phyloP scores from a whole-genome alignment of 2,797 vertebrate genomes.

The Hafferia zeledoni region DNA sequence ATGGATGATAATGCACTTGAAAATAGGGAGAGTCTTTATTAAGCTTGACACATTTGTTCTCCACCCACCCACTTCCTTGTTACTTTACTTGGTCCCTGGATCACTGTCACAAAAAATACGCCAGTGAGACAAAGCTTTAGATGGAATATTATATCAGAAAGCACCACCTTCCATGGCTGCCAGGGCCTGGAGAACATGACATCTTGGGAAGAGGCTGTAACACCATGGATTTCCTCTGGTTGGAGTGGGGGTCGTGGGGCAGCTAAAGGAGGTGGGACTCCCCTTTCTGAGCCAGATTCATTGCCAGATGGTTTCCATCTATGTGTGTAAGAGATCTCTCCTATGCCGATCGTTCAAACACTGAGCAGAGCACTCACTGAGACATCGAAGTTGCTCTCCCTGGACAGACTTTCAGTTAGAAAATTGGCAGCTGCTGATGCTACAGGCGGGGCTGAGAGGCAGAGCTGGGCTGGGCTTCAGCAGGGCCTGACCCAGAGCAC shows the following conservation, averaged over 20 bases:
- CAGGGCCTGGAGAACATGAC: neutral
- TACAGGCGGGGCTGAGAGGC: neutral
- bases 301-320: neutral
- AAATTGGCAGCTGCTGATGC: neutral
- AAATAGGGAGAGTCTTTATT: slow-evolving; percentile 45
- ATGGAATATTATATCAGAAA: neutral
- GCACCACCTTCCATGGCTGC: neutral
- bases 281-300: neutral
- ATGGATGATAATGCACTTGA: slow-evolving; percentile 5
- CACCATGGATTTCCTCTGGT: neutral
- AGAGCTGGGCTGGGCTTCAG: neutral
- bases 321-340: neutral
- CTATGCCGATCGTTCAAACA: accelerated
- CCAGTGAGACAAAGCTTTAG: neutral
- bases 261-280: neutral
- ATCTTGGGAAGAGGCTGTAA: neutral
- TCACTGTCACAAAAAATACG: neutral
- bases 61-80: neutral
- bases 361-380: neutral
- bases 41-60: slow-evolving; percentile 29
- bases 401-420: neutral
- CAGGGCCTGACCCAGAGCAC: neutral
- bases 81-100: neutral
- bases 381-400: neutral
- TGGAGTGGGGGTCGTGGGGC: accelerated